These are phyloP conservation scores for Python bivittatus DNA, from an alignment of 2,113 vertebrate genomes.

Conservation along the genomic window DNA sequence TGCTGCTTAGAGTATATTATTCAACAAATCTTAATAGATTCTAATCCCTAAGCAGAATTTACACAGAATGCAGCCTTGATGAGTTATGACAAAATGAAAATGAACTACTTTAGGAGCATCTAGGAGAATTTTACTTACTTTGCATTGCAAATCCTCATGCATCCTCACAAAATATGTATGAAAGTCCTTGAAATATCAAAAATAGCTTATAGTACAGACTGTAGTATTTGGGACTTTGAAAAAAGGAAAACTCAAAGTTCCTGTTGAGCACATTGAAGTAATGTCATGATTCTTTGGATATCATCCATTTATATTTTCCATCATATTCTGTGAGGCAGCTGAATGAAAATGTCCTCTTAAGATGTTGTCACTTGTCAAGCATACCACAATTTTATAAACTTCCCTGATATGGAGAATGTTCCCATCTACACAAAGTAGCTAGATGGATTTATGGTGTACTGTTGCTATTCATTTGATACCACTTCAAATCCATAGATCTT, in stretches of 20 bases:
- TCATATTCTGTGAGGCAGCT: background rate
- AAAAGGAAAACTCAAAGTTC: background rate
- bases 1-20: background rate
- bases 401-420: background rate
- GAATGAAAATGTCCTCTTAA: background rate
- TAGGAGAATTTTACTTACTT: background rate
- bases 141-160: background rate
- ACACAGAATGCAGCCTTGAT: background rate
- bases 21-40: background rate
- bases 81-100: background rate
- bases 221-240: background rate
- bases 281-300: background rate
- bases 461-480: background rate
- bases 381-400: background rate
- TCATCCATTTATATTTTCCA: background rate
- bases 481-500: background rate
- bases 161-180: background rate
- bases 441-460: background rate
- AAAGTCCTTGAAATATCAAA: background rate
- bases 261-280: background rate
- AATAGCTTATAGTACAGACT: background rate
- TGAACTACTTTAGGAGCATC: background rate
- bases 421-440: background rate
- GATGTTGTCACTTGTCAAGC: background rate
- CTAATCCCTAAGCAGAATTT: background rate